Evolutionary conservation across 2,113 vertebrate genomes (phyloP).

Genomic region (Cichladusa arquata): DNA sequence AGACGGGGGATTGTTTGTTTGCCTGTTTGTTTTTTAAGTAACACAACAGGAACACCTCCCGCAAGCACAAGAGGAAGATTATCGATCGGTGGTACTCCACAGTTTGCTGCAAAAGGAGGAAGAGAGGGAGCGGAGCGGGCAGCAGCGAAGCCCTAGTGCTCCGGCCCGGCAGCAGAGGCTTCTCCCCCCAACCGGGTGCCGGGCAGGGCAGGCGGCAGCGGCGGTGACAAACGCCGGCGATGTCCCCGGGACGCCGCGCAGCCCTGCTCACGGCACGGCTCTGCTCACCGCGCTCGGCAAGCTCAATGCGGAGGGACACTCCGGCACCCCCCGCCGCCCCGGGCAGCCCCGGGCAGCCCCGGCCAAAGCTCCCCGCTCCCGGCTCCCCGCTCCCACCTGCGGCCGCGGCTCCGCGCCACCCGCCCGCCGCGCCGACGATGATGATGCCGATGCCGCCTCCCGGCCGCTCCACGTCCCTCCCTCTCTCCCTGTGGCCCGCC

Average conservation of each 20-base stretch:
- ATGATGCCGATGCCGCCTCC: rapidly evolving
- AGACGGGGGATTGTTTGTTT: background rate
- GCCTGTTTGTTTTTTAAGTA: background rate
- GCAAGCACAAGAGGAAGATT: rapidly evolving
- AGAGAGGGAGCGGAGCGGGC: too few species aligned
- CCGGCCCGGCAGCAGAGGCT: background rate
- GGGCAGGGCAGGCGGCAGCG: too few species aligned
- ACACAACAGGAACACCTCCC: background rate
- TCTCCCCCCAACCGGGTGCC: rapidly evolving
- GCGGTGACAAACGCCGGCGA: background rate
- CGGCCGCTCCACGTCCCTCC: background rate
- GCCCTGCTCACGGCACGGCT: background rate
- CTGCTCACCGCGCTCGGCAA: background rate
- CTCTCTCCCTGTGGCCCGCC: background rate
- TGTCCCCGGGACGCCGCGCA: background rate
- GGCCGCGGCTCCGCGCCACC: rapidly evolving
- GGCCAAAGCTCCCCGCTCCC: background rate
- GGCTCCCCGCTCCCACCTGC: background rate
- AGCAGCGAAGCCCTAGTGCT: background rate
- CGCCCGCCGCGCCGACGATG: rapidly evolving
- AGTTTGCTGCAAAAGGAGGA: rapidly evolving
- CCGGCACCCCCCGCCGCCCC: background rate
- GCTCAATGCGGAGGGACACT: background rate
- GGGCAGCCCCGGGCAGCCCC: background rate
- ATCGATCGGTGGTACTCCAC: rapidly evolving